phyloP scores from a whole-genome alignment of 2,888 invertebrate genomes.

The Tetragnatha montana region DNA sequence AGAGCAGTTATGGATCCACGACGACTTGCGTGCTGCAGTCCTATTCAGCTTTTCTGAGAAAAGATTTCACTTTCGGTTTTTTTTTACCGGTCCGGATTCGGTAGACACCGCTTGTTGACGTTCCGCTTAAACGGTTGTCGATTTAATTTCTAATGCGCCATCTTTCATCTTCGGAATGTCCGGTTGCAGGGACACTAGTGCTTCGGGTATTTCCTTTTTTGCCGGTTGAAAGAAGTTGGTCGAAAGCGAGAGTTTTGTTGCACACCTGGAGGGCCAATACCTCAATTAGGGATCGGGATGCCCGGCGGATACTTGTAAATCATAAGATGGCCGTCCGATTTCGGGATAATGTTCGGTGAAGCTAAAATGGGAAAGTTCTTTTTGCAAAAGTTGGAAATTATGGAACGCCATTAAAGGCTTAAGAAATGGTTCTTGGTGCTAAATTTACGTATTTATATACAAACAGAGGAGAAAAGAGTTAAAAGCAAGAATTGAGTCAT shows the following conservation, averaged over 20 bases:
- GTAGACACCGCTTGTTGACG: not conserved
- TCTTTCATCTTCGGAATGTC: not conserved
- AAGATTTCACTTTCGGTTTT: slow-evolving; percentile 30
- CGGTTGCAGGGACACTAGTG: not conserved
- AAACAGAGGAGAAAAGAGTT: too few relatives aligned
- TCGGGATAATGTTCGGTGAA: too few relatives aligned
- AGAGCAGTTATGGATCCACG: slow-evolving; percentile 28
- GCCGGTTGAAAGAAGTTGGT: not conserved
- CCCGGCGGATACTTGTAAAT: not conserved
- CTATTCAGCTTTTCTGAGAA: slow-evolving; percentile 3
- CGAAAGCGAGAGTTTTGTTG: not conserved
- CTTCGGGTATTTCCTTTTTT: not conserved
- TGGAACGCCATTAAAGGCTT: too few relatives aligned
- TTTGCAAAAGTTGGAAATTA: too few relatives aligned
- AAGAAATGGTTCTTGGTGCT: too few relatives aligned
- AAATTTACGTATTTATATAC: too few relatives aligned
- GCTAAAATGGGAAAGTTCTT: too few relatives aligned
- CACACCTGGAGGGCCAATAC: not conserved
- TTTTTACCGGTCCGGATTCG: slow-evolving; percentile 13
- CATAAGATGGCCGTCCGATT: too few relatives aligned
- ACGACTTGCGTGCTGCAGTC: slow-evolving; percentile 10
- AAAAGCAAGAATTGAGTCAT: too few relatives aligned
- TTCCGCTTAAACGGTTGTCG: slow-evolving; percentile 26
- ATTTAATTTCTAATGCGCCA: not conserved
- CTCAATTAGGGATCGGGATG: not conserved